Evolutionary conservation across 2,113 vertebrate species (phyloP), one percentile per base, ranked within the genome.

Genomic region (Corvus cornix): DNA sequence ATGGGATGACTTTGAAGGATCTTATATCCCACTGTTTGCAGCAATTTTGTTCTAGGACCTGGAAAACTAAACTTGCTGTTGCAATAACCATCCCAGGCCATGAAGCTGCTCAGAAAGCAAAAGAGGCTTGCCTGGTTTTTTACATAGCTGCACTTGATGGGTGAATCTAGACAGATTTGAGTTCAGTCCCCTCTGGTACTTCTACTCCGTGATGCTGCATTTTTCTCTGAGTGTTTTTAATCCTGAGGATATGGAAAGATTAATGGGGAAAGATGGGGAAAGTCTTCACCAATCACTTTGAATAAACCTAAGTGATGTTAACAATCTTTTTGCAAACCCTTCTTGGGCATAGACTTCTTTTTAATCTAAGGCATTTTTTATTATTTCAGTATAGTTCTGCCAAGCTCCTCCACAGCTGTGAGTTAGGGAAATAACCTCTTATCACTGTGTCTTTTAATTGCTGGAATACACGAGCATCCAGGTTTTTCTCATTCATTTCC

Each of bases 141-240:
- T 33, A 31, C 7, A 7, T n/a, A 39, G 75, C 37, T 56, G 6
- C 48, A 4, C 49, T 48, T 53, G 48, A 24, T 12, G 23, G 14
- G 41, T 84, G 18, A 84, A 72, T 74, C 8, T 20, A 39, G 55
- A 31, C 21, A 69, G 62, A 43, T 85, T 31, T 46, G 59, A 80
- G 35, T 59, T 81, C 55, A 48, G 17, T 48, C 23, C 7, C 16
- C 24, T 59, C 31, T 79, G 27, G 6, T 33, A 30, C 20, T 75
- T 6, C 30, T 39, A 0, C 27, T 72, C 6, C 4, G 4, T 15
- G 13, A 51, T 51, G 51, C 8, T 55, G 21, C 6, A 2, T 59
- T 91, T 94, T 92, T 62, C 35, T 67, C 43, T 63, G 48, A 24
- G 7, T 59, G 23, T 33, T 84, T 80, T 56, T 89, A 84, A 35